Base-by-base conservation (phyloP, 2,113 vertebrate genomes). In the Pomatostomus ruficeps region DNA sequence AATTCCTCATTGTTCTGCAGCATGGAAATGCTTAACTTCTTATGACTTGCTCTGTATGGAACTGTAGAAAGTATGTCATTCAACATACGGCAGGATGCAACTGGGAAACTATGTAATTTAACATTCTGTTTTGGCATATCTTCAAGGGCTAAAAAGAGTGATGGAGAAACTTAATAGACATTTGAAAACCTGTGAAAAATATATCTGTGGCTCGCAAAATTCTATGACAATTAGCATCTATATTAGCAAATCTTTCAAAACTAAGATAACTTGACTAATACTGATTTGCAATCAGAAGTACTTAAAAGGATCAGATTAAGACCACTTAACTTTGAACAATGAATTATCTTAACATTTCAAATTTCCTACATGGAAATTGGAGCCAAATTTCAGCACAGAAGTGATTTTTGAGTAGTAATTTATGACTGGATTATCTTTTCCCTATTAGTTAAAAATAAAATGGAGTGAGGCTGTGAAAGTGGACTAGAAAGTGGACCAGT, bases 141-240 rank as follows among this genome's bases (percentile, higher is more conserved):
- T 95, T 89, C 83, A 87, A 85, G 83, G 76, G 40, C 80, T 93
- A 87, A 79, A 71, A 88, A 63, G 51, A 80, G 71, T 88, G 74
- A 85, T 25, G 80, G 72, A 67, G 55, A 73, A 90, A 65, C 57
- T 85, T 83, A 88, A 83, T 1, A 85, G 88, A 62, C 26, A 38
- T 90, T 75, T 51, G 63, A 68, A 94, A 95, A 96, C 59, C 55
- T 80, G 45, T 36, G 40, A 92, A 79, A 90, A 93, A n/a, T 83
- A 31, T 71, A 70, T 88, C 43, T 83, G 81, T 85, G 91, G 71
- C 74, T 95, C 94, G 71, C 76, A 81, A 51, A 87, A 91, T 82
- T 83, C 85, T 67, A 23, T 58, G 9, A 73, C 87, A 82, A 46
- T 87, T 91, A 78, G 63, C 74, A 76, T 73, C 42, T 91, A 59